phyloP scores from a whole-genome alignment of 2,113 vertebrate species.

The cat (Felis catus) region F.catus_Fca126_mat1.0 CM031413.1:110079501-110080000 shows the following conservation, averaged over 20 bases:
- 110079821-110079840: conserved; percentile 69
- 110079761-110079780: conserved; percentile 67
- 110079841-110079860: conserved; percentile 71
- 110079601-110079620: conserved; percentile 55
- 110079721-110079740: conserved; percentile 44
- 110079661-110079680: background rate
- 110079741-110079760: conserved; percentile 51
- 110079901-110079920: background rate
- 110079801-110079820: conserved; percentile 72
- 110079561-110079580: conserved; percentile 40
- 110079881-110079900: background rate
- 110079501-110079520: conserved; percentile 13
- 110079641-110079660: conserved; percentile 30
- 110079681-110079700: conserved; percentile 25
- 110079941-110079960: conserved; percentile 40
- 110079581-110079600: conserved; percentile 56
- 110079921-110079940: conserved; percentile 46
- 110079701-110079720: conserved; percentile 51
- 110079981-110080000: background rate
- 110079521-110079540: background rate
- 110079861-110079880: background rate
- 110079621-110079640: conserved; percentile 46
- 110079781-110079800: conserved; percentile 59
- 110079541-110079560: background rate
- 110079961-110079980: background rate